Evolutionary conservation across 2,888 invertebrate species (phyloP).

Genomic region (Drosophila subquinaria): DNA sequence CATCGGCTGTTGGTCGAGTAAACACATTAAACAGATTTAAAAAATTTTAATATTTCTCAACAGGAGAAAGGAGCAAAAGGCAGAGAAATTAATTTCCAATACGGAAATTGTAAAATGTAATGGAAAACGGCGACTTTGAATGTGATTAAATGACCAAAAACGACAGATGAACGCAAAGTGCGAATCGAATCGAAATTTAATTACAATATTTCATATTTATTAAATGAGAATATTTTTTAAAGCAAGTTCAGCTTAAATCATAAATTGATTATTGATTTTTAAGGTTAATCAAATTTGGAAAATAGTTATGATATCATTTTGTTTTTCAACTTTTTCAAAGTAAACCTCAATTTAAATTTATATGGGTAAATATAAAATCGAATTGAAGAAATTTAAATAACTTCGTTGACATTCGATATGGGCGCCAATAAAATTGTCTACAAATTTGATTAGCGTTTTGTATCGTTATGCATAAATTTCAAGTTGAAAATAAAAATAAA

Average conservation of each 20-base stretch:
- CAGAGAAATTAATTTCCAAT: conserved; percentile 67
- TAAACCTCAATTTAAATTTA: background rate
- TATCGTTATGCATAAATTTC: conserved; percentile 44
- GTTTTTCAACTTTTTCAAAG: too few species aligned
- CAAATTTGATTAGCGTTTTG: conserved; percentile 54
- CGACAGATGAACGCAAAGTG: background rate
- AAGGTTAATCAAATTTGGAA: too few species aligned
- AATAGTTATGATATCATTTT: too few species aligned
- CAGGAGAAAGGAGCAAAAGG: background rate
- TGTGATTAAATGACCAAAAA: conserved; percentile 49
- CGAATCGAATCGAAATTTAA: conserved; percentile 13
- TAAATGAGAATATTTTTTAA: background rate
- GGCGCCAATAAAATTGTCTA: conserved; percentile 28
- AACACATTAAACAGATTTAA: conserved; percentile 68
- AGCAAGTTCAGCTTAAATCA: too few species aligned
- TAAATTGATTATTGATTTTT: too few species aligned
- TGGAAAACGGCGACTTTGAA: conserved; percentile 50
- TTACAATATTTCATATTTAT: conserved; percentile 3
- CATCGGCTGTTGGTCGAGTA: conserved; percentile 53
- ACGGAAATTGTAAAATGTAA: conserved; percentile 66
- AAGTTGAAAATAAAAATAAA: conserved; percentile 30
- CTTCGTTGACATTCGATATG: conserved; percentile 40
- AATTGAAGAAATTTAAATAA: conserved; percentile 21
- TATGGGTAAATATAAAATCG: conserved; percentile 1
- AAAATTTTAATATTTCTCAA: conserved; percentile 55